Evolutionary conservation across 2,113 vertebrate species (phyloP).

Genomic region (Hippocampus guttulatus): DNA sequence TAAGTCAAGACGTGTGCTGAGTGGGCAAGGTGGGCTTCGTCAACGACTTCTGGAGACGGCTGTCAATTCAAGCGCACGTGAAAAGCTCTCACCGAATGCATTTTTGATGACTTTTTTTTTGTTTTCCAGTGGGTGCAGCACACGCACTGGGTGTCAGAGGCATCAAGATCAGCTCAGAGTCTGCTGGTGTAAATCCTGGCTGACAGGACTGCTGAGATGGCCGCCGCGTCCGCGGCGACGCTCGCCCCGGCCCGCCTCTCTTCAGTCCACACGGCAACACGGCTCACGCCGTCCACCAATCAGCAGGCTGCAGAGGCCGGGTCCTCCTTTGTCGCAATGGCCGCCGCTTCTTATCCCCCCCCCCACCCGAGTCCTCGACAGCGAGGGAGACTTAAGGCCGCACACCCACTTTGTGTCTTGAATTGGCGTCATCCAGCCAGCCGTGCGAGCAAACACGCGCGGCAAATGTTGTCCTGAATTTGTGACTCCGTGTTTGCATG

Average conservation of each 20-base stretch:
- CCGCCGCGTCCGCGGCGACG: conserved; percentile 63
- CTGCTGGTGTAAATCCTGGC: conserved; percentile 50
- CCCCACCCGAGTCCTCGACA: too few relatives aligned
- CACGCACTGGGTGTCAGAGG: conserved; percentile 10
- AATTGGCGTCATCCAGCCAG: conserved; percentile 1
- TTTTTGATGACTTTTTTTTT: background rate
- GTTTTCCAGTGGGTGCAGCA: too few relatives aligned
- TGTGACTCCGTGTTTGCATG: conserved; percentile 5
- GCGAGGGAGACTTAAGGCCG: background rate
- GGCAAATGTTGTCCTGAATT: conserved; percentile 15
- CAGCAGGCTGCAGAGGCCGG: conserved; percentile 60
- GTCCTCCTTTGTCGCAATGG: conserved; percentile 71
- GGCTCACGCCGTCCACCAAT: conserved; percentile 62
- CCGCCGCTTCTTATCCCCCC: conserved; percentile 57
- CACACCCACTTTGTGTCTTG: background rate
- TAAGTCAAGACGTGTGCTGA: background rate
- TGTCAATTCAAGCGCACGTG: conserved; percentile 1
- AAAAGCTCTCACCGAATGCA: conserved; percentile 20
- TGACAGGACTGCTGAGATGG: conserved; percentile 68
- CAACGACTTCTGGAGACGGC: background rate
- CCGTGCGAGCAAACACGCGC: conserved; percentile 9
- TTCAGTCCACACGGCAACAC: conserved; percentile 66
- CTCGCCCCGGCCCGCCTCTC: conserved; percentile 52
- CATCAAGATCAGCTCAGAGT: conserved; percentile 32
- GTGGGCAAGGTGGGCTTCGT: background rate